Evolutionary conservation across 2,888 invertebrate species (phyloP).

Genomic region (Apocheima hispidaria): DNA sequence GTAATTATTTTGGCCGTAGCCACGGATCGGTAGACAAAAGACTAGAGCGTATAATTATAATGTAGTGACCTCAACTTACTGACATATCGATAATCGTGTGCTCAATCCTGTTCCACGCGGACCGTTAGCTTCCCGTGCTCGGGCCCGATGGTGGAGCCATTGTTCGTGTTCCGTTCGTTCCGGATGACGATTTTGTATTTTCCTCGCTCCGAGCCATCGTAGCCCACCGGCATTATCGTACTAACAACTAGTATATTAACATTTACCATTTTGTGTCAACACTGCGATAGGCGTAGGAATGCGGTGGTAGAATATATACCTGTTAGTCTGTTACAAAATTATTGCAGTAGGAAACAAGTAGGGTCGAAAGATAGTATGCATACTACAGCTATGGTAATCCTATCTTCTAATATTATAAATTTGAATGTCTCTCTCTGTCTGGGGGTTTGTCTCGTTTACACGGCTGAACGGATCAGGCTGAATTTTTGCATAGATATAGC

Average conservation of each 20-base stretch:
- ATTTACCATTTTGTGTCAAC: constrained; percentile 30
- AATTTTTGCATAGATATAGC: no score
- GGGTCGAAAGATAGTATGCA: constrained; percentile 2
- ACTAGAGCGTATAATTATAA: constrained; percentile 34
- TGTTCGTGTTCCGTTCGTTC: constrained; percentile 62
- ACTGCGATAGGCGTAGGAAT: constrained; percentile 19
- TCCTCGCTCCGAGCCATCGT: constrained; percentile 45
- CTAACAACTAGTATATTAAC: constrained; percentile 38
- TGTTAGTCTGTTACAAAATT: constrained; percentile 1
- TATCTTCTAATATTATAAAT: no score
- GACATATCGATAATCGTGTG: constrained; percentile 48
- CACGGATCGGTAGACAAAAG: constrained; percentile 27
- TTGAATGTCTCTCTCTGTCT: no score
- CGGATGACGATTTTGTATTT: constrained; percentile 57
- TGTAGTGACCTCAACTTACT: constrained; percentile 46
- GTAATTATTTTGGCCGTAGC: constrained; percentile 10
- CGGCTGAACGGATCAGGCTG: no score
- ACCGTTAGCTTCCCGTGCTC: constrained; percentile 67
- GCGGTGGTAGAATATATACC: constrained; percentile 5
- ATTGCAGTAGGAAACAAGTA: not conserved
- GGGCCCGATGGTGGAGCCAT: constrained; percentile 46
- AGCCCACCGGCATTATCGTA: constrained; percentile 47
- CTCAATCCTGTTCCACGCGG: constrained; percentile 53
- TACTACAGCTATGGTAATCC: not conserved
- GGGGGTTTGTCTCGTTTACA: no score